Evolutionary conservation across 2,888 invertebrate species (phyloP), one percentile per base, ranked within the genome.

Genomic region (Amiota minor): DNA sequence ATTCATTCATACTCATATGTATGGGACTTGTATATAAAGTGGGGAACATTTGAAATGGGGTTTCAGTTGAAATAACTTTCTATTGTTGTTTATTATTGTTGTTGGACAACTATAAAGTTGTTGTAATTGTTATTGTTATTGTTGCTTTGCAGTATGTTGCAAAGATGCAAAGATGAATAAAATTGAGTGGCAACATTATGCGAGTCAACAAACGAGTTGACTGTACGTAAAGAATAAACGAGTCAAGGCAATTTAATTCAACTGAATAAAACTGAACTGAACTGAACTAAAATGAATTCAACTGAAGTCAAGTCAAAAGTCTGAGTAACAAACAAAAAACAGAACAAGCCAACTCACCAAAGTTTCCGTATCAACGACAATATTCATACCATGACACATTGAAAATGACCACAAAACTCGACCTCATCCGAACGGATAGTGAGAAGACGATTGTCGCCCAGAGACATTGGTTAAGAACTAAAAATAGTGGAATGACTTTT

Each of bases 121-220:
- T 59, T 59, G 59, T 18, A 12, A 6, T 59, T 2, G 59, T 18
- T 16, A 18, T 49, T 47, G 49, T 20, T 67, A 10, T 67, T 67
- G 65, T 67, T 67, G 65, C 12, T 49, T 6, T 18, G 49, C 65
- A 67, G 65, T 14, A 67, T 67, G 65, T 67, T 49, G 49, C 49
- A 16, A 35, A n/a, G 9, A 65, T 18, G 55, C 55, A 56, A 56
- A 59, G 49, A 47, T 18, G 49, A 67, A 49, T 18, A 20, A 49
- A 67, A 67, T 67, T 67, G 65, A 67, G 45, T 49, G 65, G 49
- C 50, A 18, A 65, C 16, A 18, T 20, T 59, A 59, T 3, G 35
- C 35, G 23, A 59, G 59, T 59, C 59, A 59, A 59, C 59, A 18
- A 12, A 35, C 35, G 4, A 35, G 35, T 35, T 35, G 35, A 35